Base-by-base conservation (phyloP, 2,113 vertebrate species). In the Podarcis muralis region DNA sequence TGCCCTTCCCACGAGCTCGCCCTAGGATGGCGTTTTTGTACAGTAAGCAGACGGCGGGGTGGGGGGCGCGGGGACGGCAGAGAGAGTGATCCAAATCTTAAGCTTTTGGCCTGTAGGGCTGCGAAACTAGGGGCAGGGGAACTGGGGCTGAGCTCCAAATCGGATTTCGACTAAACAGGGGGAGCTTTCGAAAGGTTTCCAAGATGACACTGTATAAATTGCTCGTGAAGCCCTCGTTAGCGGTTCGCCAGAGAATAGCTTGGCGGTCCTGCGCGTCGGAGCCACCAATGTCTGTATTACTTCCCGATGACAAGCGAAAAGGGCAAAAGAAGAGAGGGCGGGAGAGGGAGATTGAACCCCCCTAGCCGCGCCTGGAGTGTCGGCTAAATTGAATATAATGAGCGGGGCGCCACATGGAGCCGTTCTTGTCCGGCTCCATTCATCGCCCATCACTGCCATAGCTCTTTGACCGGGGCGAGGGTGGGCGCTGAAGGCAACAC, bases 121-220 rank as follows among this genome's bases (percentile, higher is more conserved):
- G 43, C 18, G 43, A 91, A 95, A 89, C 93, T 96, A 96, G 97
- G 82, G 85, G 69, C 43, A 81, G 85, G 66, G 84, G 91, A 85
- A 75, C 93, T 1, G 7, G 12, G 92, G 94, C 92, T 93, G 96
- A 97, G 96, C 98, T 98, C 97, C 97, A 97, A 99, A 98, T 98
- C 97, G 98, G 99, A 99, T 99, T 99, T 98, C 97, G 97, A 96
- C 97, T 96, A 97, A 97, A 97, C 97, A 97, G 95, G 96, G 96
- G 97, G 96, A 98, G 98, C 97, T 98, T 98, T 98, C 98, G 97
- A 97, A 96, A 97, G 97, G 97, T 98, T 98, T 99, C 97, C 98
- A 98, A 98, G 97, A 98, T 97, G 97, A 98, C 98, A 97, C 98
- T 97, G 97, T 98, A 98, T 99, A 98, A 99, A 98, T 98, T 98